A percentile compares a stretch with the other conserved stretches of the same genome.
Evolutionary conservation across 2,888 invertebrate species (phyloP).

Genomic region (Megastigmus dorsalis): DNA sequence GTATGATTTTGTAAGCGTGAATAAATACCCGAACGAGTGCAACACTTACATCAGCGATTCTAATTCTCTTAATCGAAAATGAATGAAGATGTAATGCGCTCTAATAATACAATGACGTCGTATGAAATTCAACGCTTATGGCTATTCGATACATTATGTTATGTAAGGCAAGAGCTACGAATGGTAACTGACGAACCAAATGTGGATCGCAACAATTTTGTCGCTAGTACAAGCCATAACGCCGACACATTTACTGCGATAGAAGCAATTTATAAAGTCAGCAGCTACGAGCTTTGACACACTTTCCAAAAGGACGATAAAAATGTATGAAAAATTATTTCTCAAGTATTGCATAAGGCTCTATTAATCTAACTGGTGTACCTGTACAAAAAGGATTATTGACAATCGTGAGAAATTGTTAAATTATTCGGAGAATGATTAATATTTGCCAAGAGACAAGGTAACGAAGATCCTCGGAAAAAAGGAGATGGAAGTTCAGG

Average conservation of each 20-base stretch:
- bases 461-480: too few species aligned
- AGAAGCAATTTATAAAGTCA: neutral
- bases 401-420: too few species aligned
- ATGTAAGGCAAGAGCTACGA: neutral
- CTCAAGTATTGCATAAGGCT: too few species aligned
- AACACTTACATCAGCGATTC: neutral
- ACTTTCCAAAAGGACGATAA: neutral
- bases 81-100: neutral
- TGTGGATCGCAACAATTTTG: conserved; percentile 9
- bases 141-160: conserved; percentile 12
- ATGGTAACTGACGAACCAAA: conserved; percentile 8
- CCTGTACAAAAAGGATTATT: too few species aligned
- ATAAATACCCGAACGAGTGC: neutral
- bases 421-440: too few species aligned
- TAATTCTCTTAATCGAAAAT: neutral
- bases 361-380: too few species aligned
- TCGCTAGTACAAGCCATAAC: conserved; percentile 19
- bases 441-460: too few species aligned
- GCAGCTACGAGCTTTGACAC: conserved; percentile 14
- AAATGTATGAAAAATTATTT: too few species aligned
- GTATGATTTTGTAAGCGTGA: too few species aligned
- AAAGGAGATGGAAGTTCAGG: too few species aligned
- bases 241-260: conserved; percentile 24
- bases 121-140: conserved; percentile 9
- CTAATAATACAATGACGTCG: neutral